A percentile compares a stretch with the other conserved stretches of the same genome.
Conservation (phyloP, 37 sponge, comb jelly and placozoan species). For the Aplysina aerophoba region DNA sequence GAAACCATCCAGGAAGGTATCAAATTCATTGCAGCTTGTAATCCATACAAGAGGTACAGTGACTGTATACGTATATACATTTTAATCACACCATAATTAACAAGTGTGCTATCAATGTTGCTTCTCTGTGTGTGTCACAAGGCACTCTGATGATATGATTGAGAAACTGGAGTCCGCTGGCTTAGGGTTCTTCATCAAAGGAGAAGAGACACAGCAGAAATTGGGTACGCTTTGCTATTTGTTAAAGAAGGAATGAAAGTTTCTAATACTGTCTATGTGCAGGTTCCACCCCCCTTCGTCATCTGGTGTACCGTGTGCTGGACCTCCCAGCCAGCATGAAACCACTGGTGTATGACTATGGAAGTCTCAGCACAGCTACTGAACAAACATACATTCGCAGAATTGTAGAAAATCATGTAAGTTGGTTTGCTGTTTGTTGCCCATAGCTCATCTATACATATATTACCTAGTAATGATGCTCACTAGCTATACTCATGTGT, state of each 20-base stretch:
- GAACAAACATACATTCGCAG: constrained; percentile 72
- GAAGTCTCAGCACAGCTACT: constrained; percentile 74
- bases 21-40: constrained; percentile 97
- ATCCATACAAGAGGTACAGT: constrained; percentile 87
- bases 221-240: constrained; percentile 51
- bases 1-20: constrained; percentile 68
- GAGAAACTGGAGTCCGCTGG: constrained; percentile 84
- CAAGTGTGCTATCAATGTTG: neutral
- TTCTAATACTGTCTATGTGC: neutral
- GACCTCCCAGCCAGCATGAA: constrained; percentile 89
- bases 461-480: too few relatives aligned
- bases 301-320: constrained; percentile 93
- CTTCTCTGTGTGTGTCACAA: constrained; percentile 6
- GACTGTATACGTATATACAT: neutral
- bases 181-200: constrained; percentile 79
- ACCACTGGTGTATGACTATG: constrained; percentile 96
- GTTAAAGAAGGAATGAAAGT: neutral
- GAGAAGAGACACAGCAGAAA: constrained; percentile 59
- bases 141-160: constrained; percentile 87
- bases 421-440: neutral
- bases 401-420: constrained; percentile 82
- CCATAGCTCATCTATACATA: too few relatives aligned
- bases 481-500: too few relatives aligned
- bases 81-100: neutral
- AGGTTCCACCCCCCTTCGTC: constrained; percentile 85